Evolutionary conservation across 1,140 invertebrate genomes (phyloP), one percentile per base, ranked within the genome.

Genomic region (Lordiphosa clarofinis): DNA sequence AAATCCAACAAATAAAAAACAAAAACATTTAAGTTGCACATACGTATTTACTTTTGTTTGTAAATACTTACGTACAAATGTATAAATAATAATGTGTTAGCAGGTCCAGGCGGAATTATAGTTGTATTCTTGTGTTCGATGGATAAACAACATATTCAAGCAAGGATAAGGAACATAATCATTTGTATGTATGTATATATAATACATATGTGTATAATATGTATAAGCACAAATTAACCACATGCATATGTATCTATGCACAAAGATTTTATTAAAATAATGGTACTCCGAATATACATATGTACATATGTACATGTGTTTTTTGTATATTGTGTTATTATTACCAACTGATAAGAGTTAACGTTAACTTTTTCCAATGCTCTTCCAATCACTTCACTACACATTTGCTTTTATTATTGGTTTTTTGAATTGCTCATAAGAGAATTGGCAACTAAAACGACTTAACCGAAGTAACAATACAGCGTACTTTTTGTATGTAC

Each of bases 231-330:
- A 24, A 5, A 24, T 24, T 24, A 24, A 2, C 21, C 21, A 58
- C 19, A 47, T 13, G 24, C 21, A 56, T 13, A 48, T 15, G 15
- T 24, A 50, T 50, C 11, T 50, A 42, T 48, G 43, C 48, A 49
- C 12, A 33, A n/a, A 43, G 4, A 36, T 57, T 24, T 4, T 24
- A 24, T 24, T 4, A 4, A 5, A 24, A 24, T 24, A 3, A 24
- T 24, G 21, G 21, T 24, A 5, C 21, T 4, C 4, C 5, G 21
- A 24, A 24, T 4, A 24, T 24, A 24, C 5, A 6, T 24, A 24
- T 4, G 24, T 21, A 21, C 7, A 33, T 33, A 33, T 33, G n/a
- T 31, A 24, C 12, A 21, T 12, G 31, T 2, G 43, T 47, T 5
- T 11, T 9, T 47, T 9, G 8, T 36, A 3, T 24, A 24, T 24